Conservation (phyloP, 1,140 invertebrate genomes). For the Pissodes strobi region DNA sequence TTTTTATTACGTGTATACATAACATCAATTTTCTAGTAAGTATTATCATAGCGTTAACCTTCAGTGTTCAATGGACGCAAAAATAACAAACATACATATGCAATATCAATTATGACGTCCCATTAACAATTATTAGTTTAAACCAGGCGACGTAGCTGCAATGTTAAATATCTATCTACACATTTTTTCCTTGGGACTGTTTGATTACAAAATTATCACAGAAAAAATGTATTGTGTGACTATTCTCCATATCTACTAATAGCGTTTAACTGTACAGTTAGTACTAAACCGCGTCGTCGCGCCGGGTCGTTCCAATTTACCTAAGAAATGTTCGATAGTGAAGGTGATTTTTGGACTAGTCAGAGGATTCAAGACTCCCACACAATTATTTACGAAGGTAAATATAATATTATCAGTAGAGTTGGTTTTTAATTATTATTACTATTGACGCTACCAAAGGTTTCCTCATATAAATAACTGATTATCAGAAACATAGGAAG, state of each 20-base stretch:
- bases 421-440: no score
- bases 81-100: background rate
- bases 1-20: no score
- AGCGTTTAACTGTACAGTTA: no score
- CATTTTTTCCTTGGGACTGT: constrained; percentile 20
- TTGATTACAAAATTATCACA: constrained; percentile 29
- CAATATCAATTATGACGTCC: background rate
- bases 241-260: no score
- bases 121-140: background rate
- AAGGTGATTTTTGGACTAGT: constrained; percentile 12
- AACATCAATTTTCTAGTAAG: background rate
- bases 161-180: constrained; percentile 6
- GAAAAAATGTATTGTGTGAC: constrained; percentile 12
- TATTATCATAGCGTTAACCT: background rate
- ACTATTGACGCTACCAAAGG: no score
- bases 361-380: constrained; percentile 19
- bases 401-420: constrained; percentile 4
- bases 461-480: no score
- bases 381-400: constrained; percentile 20
- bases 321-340: constrained; percentile 17
- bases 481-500: no score
- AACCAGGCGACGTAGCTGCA: background rate
- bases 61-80: background rate
- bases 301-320: no score
- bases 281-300: no score